A percentile compares a stretch with the other conserved stretches of the same genome.
Evolutionary conservation across 2,797 vertebrate species (phyloP).

Genomic region (Poeciliopsis turneri): DNA sequence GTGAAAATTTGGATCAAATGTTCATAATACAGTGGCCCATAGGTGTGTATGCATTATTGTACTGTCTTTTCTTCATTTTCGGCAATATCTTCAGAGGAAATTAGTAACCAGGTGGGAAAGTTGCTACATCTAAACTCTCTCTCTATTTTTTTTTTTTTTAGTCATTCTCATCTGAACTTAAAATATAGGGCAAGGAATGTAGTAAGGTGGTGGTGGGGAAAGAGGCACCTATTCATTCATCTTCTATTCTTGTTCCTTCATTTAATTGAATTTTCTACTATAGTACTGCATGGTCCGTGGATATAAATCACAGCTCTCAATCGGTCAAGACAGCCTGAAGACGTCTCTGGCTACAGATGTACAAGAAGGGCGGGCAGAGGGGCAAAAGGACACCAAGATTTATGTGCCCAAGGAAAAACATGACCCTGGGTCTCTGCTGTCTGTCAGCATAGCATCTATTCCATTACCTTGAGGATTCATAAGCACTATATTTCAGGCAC

Average conservation of each 20-base stretch:
- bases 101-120: constrained; percentile 32
- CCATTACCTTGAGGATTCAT: constrained; percentile 74
- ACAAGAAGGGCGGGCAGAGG: constrained; percentile 58
- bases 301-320: constrained; percentile 74
- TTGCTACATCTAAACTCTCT: constrained; percentile 16
- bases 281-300: constrained; percentile 27
- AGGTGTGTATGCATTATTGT: neutral
- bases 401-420: constrained; percentile 70
- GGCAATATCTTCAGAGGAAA: constrained; percentile 11
- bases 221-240: constrained; percentile 58
- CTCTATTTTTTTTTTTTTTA: constrained; percentile 14
- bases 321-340: constrained; percentile 70
- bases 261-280: constrained; percentile 78
- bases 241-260: constrained; percentile 68
- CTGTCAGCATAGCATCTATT: constrained; percentile 71
- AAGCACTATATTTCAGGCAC: constrained; percentile 66
- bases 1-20: neutral
- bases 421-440: constrained; percentile 67
- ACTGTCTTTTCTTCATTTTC: constrained; percentile 15
- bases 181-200: constrained; percentile 24
- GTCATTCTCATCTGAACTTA: constrained; percentile 43
- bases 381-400: constrained; percentile 68
- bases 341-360: constrained; percentile 58
- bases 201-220: constrained; percentile 28
- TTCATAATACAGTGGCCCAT: neutral